Evolutionary conservation across 2,888 invertebrate species (phyloP).

Genomic region (Trachelus iudaicus): DNA sequence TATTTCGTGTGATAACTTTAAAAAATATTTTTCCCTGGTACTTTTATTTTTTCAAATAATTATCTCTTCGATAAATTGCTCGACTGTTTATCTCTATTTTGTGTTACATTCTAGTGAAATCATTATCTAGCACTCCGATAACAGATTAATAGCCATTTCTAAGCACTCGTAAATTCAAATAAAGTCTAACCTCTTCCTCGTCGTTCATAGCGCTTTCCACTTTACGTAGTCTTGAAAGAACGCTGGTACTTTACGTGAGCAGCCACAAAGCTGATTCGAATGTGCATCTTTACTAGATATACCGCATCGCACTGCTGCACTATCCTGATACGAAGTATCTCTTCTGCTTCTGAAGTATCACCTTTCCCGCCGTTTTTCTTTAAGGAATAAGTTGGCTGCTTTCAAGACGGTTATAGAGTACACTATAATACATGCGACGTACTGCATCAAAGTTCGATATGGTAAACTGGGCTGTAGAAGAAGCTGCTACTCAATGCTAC

Average conservation of each 20-base stretch:
- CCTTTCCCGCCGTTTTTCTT: not conserved
- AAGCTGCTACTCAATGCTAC: not conserved
- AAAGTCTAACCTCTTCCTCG: not conserved
- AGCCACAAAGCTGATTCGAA: not conserved
- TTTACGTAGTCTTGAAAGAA: not conserved
- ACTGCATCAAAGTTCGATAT: not conserved
- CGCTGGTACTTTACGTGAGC: not conserved
- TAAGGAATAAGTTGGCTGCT: not conserved
- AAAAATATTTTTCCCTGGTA: too few species aligned
- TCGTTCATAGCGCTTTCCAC: not conserved
- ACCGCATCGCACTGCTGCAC: not conserved
- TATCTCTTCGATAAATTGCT: not conserved
- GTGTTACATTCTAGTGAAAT: not conserved
- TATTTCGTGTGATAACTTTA: too few species aligned
- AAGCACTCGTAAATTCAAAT: not conserved
- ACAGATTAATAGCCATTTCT: too few species aligned
- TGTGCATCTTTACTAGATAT: not conserved
- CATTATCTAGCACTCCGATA: not conserved
- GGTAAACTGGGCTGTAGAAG: not conserved
- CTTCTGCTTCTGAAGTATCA: not conserved
- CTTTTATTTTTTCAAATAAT: too few species aligned
- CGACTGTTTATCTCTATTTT: not conserved
- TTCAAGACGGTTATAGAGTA: not conserved
- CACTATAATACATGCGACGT: not conserved
- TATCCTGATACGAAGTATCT: not conserved